phyloP scores from a whole-genome alignment of 2,797 vertebrate genomes.

The Atherinosoma microstoma region DNA sequence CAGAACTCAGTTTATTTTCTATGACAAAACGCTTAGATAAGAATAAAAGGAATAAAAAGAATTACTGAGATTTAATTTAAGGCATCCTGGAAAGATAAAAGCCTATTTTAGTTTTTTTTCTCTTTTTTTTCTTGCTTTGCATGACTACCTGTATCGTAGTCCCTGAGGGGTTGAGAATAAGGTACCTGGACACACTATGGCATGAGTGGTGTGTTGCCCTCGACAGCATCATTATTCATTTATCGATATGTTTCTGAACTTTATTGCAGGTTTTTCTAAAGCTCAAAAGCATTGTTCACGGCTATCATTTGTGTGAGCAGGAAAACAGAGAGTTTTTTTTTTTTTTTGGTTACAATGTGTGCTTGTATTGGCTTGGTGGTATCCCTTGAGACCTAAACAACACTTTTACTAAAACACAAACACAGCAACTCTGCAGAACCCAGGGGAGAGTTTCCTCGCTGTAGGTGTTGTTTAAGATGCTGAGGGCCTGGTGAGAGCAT shows the following conservation, averaged over 20 bases:
- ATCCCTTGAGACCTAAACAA: conserved; percentile 64
- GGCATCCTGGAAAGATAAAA: conserved; percentile 22
- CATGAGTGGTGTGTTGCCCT: conserved; percentile 33
- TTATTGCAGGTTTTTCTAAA: conserved; percentile 39
- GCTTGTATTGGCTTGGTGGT: conserved; percentile 4
- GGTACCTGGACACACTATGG: conserved; percentile 41
- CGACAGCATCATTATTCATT: conserved; percentile 71
- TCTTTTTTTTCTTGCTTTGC: neutral
- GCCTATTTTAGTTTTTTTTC: neutral
- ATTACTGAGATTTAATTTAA: conserved; percentile 37
- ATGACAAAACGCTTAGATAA: conserved; percentile 14
- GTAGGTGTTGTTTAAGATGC: conserved; percentile 59
- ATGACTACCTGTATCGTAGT: conserved; percentile 5
- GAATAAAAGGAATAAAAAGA: conserved; percentile 2
- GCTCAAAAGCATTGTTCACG: conserved; percentile 30
- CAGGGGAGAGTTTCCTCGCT: conserved; percentile 43
- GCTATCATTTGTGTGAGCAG: conserved; percentile 13
- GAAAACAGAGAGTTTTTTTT: neutral
- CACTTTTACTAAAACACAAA: conserved; percentile 61
- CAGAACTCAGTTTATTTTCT: conserved; percentile 31
- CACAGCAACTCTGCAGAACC: conserved; percentile 50
- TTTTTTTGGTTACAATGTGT: neutral
- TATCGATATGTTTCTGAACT: conserved; percentile 62
- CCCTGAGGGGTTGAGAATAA: conserved; percentile 2
- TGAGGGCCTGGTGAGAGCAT: conserved; percentile 22